Evolutionary conservation across 2,888 invertebrate genomes (phyloP).

Genomic region (Galeopsomyia nigrocyanea): DNA sequence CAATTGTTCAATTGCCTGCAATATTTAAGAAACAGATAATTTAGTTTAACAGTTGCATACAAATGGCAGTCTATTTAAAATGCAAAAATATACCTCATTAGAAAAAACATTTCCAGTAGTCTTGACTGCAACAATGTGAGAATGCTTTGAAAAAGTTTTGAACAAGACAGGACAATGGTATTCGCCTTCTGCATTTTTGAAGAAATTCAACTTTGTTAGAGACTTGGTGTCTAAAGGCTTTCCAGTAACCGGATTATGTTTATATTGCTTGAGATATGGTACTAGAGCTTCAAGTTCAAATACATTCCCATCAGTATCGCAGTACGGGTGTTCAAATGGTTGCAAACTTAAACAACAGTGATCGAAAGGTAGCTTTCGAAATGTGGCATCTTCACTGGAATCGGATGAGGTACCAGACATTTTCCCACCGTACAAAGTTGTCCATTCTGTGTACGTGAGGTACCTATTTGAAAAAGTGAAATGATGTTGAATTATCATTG

Average conservation of each 20-base stretch:
- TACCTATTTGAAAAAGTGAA: slow-evolving; percentile 73
- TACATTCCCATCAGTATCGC: slow-evolving; percentile 90
- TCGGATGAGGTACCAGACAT: slow-evolving; percentile 75
- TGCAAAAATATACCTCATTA: slow-evolving; percentile 73
- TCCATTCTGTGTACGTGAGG: slow-evolving; percentile 90
- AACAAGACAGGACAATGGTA: slow-evolving; percentile 96
- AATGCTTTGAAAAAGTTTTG: slow-evolving; percentile 92
- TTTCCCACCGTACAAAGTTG: slow-evolving; percentile 91
- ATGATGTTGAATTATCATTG: slow-evolving; percentile 24
- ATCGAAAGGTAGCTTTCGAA: slow-evolving; percentile 91
- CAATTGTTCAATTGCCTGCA: slow-evolving; percentile 89
- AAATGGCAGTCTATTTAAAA: background rate
- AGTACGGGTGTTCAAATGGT: slow-evolving; percentile 93
- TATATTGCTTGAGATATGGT: slow-evolving; percentile 90
- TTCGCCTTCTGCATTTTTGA: slow-evolving; percentile 85
- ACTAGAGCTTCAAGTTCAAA: slow-evolving; percentile 92
- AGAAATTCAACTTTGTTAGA: slow-evolving; percentile 87
- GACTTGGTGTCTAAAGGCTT: slow-evolving; percentile 87
- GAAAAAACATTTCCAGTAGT: slow-evolving; percentile 96
- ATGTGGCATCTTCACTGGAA: slow-evolving; percentile 83
- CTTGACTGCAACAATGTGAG: slow-evolving; percentile 91
- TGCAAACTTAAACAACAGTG: slow-evolving; percentile 93
- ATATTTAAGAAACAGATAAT: slow-evolving; percentile 3
- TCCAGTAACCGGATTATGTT: slow-evolving; percentile 94
- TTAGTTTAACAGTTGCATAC: slow-evolving; percentile 4